Conservation (phyloP, 1,140 invertebrate genomes). For the Popillia japonica region DNA sequence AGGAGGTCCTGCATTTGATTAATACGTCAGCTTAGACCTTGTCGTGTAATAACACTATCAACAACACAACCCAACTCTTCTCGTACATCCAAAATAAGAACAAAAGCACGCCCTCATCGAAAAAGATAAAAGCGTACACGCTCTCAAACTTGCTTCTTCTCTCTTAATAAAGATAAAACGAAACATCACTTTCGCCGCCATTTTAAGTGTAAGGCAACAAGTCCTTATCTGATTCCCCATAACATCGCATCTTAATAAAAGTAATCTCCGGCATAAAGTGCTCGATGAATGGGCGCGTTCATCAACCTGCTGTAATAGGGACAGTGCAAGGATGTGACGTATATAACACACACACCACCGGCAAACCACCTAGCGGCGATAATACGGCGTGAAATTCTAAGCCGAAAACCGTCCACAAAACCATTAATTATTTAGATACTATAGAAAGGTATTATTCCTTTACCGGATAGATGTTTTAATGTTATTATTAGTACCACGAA, state of each 20-base stretch:
- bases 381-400: not conserved
- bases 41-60: not conserved
- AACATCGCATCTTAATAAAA: slow-evolving; percentile 22
- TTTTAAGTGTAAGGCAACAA: slow-evolving; percentile 17
- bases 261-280: slow-evolving; percentile 7
- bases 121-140: not conserved
- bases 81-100: not conserved
- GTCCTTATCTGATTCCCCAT: slow-evolving; percentile 14
- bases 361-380: too few species aligned
- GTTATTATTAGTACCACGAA: not conserved
- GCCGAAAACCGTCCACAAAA: not conserved
- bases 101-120: slow-evolving; percentile 9
- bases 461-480: not conserved
- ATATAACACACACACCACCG: not conserved
- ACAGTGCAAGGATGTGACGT: not conserved
- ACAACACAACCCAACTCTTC: not conserved
- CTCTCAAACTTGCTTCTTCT: not conserved
- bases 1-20: not conserved
- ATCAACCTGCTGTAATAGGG: not conserved
- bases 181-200: slow-evolving; percentile 8
- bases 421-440: not conserved
- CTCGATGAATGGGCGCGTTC: slow-evolving; percentile 14
- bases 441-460: not conserved
- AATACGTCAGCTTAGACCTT: not conserved
- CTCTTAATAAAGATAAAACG: slow-evolving; percentile 29